phyloP scores from a whole-genome alignment of 2,113 vertebrate genomes.

The Pseudopodoces humilis region DNA sequence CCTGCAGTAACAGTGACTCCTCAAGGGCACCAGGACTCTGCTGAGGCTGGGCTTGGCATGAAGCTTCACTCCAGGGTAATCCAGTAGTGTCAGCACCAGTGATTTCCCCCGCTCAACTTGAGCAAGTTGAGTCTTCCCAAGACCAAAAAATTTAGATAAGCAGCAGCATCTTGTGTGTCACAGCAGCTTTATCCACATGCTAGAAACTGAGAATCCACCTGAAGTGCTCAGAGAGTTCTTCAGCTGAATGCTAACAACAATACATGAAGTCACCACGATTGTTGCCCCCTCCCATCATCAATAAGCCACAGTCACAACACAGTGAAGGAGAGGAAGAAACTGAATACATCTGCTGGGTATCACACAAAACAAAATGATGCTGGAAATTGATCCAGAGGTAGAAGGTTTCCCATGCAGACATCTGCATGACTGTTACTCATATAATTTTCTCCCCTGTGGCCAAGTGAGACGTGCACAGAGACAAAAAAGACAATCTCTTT shows the following conservation, averaged over 20 bases:
- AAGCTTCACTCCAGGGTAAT: background rate
- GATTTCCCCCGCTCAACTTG: background rate
- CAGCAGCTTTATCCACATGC: background rate
- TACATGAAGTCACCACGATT: background rate
- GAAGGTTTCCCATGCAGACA: background rate
- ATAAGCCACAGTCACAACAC: background rate
- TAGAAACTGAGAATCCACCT: background rate
- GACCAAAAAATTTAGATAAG: background rate
- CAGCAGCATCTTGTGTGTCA: background rate
- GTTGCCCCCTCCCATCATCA: background rate
- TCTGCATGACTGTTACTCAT: background rate
- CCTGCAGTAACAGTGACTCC: background rate
- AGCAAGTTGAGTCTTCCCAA: background rate
- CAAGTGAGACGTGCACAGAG: background rate
- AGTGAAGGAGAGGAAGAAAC: background rate
- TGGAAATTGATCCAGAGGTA: background rate
- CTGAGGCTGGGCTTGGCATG: rapidly evolving
- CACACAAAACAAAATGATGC: background rate
- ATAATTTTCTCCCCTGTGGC: background rate
- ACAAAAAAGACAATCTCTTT: background rate
- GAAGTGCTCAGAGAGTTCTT: background rate
- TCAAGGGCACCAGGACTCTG: background rate
- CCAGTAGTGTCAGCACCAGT: rapidly evolving
- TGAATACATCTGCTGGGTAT: background rate
- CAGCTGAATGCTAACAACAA: background rate